These are phyloP conservation scores for Hydractinia symbiolongicarpus DNA, from an alignment of 30 jellyfish, hydroid and myxozoan genomes.

Conservation along the genomic window DNA sequence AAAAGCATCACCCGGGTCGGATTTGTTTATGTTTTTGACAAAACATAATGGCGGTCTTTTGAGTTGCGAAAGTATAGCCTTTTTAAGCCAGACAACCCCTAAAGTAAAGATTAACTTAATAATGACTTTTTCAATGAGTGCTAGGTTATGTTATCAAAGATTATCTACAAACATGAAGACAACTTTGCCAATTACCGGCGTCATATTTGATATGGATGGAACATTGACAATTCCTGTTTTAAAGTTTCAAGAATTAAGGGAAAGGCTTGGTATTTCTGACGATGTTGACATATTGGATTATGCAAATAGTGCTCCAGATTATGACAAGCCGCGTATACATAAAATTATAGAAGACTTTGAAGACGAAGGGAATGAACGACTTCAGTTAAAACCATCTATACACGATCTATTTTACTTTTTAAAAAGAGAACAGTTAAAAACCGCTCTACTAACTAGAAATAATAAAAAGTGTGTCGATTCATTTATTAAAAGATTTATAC, in stretches of 20 bases:
- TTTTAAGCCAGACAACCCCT: no score
- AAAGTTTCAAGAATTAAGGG: constrained; percentile 47
- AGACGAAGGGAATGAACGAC: constrained; percentile 58
- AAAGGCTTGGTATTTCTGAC: constrained; percentile 35
- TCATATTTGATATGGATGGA: constrained; percentile 95
- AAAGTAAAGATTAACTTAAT: no score
- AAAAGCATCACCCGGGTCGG: not conserved
- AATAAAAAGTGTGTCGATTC: constrained; percentile 52
- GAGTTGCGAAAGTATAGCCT: no score
- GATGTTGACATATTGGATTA: constrained; percentile 53
- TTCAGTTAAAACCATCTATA: constrained; percentile 63
- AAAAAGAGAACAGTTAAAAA: constrained; percentile 22
- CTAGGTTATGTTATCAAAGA: not conserved
- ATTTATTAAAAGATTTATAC: constrained; percentile 42
- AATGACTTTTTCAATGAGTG: no score
- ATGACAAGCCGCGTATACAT: constrained; percentile 40
- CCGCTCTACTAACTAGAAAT: constrained; percentile 78
- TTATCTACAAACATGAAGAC: not conserved
- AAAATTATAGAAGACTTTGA: constrained; percentile 64
- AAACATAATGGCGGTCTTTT: no score
- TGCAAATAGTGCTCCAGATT: constrained; percentile 43
- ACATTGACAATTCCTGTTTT: constrained; percentile 88
- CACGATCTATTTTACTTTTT: constrained; percentile 40
- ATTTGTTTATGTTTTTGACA: no score
- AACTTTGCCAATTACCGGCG: constrained; percentile 33